Percentiles rank a stretch among this genome's conserved stretches.
Evolutionary conservation across 2,113 vertebrate species (phyloP).

Genomic region (Tragelaphus buxtoni): DNA sequence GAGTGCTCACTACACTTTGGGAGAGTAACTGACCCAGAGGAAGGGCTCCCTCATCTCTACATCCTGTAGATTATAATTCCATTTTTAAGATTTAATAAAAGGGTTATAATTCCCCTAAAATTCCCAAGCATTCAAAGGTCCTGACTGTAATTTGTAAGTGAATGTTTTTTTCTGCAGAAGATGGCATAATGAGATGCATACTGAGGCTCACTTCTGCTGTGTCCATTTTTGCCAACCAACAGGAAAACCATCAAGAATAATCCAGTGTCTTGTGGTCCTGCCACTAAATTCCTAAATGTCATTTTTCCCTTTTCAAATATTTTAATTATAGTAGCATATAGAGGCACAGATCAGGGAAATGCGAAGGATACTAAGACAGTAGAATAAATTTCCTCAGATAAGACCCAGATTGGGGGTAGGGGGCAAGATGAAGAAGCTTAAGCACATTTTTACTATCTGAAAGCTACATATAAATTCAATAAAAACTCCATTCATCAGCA

Average conservation of each 20-base stretch:
- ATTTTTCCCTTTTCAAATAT: neutral
- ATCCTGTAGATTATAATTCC: neutral
- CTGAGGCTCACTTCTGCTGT: neutral
- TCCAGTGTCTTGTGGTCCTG: neutral
- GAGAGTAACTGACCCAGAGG: neutral
- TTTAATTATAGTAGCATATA: neutral
- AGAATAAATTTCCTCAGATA: neutral
- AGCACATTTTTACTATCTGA: conserved; percentile 58
- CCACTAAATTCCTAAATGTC: neutral
- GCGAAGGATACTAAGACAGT: neutral
- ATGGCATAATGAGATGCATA: neutral
- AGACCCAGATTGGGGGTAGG: neutral
- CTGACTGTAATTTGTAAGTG: neutral
- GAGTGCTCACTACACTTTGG: neutral
- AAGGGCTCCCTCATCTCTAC: neutral
- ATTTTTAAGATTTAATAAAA: neutral
- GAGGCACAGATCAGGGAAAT: neutral
- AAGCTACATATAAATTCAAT: conserved; percentile 58
- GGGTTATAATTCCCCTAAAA: neutral
- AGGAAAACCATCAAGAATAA: neutral
- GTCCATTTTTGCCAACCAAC: neutral
- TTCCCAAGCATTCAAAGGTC: neutral
- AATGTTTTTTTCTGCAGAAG: neutral
- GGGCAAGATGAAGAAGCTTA: neutral
- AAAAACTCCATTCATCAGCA: conserved; percentile 66